Conservation (phyloP, 2,113 vertebrate genomes). For the Megaptera novaeangliae region DNA sequence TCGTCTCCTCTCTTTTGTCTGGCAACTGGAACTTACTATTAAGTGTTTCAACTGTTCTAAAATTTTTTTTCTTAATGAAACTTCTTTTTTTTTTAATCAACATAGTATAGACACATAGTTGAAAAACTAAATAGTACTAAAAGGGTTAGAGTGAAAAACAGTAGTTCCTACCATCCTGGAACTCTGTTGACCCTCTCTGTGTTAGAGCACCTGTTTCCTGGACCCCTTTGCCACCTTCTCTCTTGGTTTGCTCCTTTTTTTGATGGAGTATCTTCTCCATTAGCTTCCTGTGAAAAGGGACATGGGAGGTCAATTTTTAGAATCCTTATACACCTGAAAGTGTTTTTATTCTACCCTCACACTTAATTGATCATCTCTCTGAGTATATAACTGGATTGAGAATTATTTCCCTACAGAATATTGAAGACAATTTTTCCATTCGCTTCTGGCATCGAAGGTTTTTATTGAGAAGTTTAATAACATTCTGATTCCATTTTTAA, state of each 20-base stretch:
- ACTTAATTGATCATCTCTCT: neutral
- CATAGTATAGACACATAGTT: neutral
- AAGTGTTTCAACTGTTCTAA: neutral
- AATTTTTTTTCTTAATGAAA: neutral
- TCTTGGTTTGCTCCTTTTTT: neutral
- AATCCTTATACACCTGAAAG: neutral
- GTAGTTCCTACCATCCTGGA: neutral
- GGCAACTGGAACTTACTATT: neutral
- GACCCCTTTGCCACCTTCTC: neutral
- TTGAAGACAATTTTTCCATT: neutral
- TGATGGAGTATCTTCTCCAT: neutral
- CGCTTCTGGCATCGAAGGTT: neutral
- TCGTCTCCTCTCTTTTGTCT: neutral
- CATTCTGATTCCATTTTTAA: neutral
- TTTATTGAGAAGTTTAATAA: neutral
- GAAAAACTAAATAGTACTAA: neutral
- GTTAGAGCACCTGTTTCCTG: neutral
- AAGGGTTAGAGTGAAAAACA: neutral
- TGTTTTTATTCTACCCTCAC: neutral
- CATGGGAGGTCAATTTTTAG: neutral
- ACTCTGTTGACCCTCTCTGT: neutral
- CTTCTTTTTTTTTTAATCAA: neutral
- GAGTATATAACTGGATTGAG: neutral
- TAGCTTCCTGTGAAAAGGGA: neutral
- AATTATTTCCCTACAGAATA: slow-evolving; percentile 6